Percentiles rank a stretch among this genome's conserved stretches.
phyloP scores from a whole-genome alignment of 2,113 vertebrate species.

The Chamaetylas fuelleborni region DNA sequence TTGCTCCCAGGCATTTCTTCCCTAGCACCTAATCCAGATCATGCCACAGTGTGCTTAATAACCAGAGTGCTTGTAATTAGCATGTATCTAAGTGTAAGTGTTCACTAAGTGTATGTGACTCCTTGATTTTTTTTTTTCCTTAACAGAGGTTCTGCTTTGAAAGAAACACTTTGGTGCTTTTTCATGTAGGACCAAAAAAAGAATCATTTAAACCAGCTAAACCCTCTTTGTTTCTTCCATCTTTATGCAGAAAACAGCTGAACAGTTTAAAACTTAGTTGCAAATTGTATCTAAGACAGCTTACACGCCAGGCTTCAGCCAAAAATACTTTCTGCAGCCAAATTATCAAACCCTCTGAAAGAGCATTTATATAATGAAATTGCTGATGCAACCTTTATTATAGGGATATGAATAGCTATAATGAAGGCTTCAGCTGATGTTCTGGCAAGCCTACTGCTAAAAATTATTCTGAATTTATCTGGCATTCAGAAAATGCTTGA shows the following conservation, averaged over 20 bases:
- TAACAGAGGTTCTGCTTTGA: background rate
- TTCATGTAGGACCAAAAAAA: background rate
- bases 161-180: background rate
- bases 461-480: constrained; percentile 39
- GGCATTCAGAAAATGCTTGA: constrained; percentile 53
- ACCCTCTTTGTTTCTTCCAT: background rate
- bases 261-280: constrained; percentile 26
- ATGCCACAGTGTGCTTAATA: background rate
- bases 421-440: constrained; percentile 57
- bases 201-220: background rate
- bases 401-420: constrained; percentile 59
- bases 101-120: background rate
- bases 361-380: constrained; percentile 15
- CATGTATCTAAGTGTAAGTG: background rate
- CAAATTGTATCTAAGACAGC: background rate
- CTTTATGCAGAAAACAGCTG: background rate
- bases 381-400: constrained; percentile 52
- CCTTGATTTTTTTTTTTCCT: background rate
- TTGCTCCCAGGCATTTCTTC: background rate
- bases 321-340: constrained; percentile 27
- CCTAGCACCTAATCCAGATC: background rate
- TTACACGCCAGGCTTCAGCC: background rate
- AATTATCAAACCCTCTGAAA: constrained; percentile 7
- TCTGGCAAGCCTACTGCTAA: constrained; percentile 37
- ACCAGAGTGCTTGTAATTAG: background rate